A percentile compares a stretch with the other conserved stretches of the same genome.
phyloP scores from a whole-genome alignment of 2,888 invertebrate species.

The Oscheius onirici region DNA sequence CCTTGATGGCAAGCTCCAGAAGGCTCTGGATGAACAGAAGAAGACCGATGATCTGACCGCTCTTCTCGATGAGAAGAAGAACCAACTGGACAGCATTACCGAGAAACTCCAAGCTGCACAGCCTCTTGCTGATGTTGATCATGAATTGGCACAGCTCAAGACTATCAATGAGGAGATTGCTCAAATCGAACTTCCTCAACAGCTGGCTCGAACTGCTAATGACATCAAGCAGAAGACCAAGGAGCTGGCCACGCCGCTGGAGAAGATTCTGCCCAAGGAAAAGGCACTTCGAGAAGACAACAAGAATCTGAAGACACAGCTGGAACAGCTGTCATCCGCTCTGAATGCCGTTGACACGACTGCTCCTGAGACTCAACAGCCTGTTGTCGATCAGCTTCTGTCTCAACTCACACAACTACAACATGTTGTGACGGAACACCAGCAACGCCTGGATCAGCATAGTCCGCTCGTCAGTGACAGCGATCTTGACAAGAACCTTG shows the following conservation, averaged over 20 bases:
- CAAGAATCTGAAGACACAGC: background rate
- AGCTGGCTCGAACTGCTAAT: constrained; percentile 4
- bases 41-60: constrained; percentile 24
- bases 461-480: constrained; percentile 4
- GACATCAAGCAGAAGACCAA: constrained; percentile 2
- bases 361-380: background rate
- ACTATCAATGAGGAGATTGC: background rate
- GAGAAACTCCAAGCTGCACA: background rate
- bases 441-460: background rate
- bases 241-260: background rate
- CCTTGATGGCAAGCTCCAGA: constrained; percentile 30
- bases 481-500: constrained; percentile 24
- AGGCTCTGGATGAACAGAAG: constrained; percentile 31
- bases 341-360: background rate
- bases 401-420: background rate
- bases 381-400: background rate
- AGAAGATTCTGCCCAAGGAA: constrained; percentile 12
- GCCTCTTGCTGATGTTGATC: background rate
- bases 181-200: too few relatives aligned
- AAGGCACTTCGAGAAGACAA: background rate
- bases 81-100: constrained; percentile 10
- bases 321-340: background rate
- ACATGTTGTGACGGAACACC: background rate
- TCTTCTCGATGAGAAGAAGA: constrained; percentile 29
- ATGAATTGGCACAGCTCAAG: constrained; percentile 2